A percentile compares a stretch with the other conserved stretches of the same genome.
phyloP scores from a whole-genome alignment of 2,113 vertebrate genomes.

The Myrmophylax atrothorax region DNA sequence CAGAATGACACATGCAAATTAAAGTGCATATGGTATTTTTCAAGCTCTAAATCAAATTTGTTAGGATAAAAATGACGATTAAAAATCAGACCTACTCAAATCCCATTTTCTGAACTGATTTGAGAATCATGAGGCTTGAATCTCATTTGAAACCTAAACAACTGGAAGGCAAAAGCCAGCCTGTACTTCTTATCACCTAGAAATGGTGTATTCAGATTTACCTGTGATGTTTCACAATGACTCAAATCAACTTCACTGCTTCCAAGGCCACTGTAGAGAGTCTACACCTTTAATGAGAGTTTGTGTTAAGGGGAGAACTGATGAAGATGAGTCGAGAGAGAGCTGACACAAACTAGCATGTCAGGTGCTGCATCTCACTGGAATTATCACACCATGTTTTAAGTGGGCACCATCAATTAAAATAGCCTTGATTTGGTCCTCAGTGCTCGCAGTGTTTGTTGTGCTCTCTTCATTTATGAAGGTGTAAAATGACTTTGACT shows the following conservation, averaged over 20 bases:
- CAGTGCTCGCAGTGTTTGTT: not conserved
- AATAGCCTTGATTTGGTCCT: not conserved
- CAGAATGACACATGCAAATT: slow-evolving; percentile 26
- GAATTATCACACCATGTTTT: not conserved
- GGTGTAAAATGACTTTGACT: not conserved
- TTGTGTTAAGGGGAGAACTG: not conserved
- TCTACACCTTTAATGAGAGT: not conserved
- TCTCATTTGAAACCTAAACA: not conserved
- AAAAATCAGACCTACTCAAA: not conserved
- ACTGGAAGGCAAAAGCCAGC: not conserved
- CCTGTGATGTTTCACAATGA: not conserved
- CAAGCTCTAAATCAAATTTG: not conserved
- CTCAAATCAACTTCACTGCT: not conserved
- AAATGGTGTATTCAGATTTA: not conserved
- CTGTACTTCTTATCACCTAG: not conserved
- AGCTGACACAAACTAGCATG: not conserved
- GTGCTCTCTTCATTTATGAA: fast-evolving
- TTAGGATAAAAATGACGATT: not conserved
- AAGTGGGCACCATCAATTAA: not conserved
- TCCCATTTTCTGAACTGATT: not conserved
- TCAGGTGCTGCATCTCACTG: not conserved
- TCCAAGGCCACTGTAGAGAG: not conserved
- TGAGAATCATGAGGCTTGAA: not conserved
- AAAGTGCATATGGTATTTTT: not conserved
- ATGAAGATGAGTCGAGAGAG: not conserved